Base-by-base conservation (phyloP, 1,140 invertebrate genomes). In the Parapsyche elsis region DNA sequence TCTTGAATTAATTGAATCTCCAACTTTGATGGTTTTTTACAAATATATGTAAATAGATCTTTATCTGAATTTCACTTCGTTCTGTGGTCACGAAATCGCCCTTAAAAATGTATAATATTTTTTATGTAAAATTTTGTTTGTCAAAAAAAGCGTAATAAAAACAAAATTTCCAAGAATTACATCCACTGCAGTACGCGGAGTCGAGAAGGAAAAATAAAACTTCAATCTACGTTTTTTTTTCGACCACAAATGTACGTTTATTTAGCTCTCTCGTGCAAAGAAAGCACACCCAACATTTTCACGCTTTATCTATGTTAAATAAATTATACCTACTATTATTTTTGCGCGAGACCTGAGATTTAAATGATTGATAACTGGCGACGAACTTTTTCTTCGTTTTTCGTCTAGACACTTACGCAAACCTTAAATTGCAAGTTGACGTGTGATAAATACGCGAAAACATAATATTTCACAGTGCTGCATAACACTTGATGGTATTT, bases 301-400 rank as follows among this genome's bases (percentile, higher is more conserved):
- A 24, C 64, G 12, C 24, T 67, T 67, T 67, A 67, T 67, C 64
- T 67, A 30, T 30, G 64, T 23, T 67, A 67, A 26, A 19, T 67
- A 67, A 67, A 67, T 67, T 67, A 67, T 14, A 23, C 64, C 1
- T 67, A 5, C 64, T 24, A 24, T 67, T 67, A 67, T 67, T 67
- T 67, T 23, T 26, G 64, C 10, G 21, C 16, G 57, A 61, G 57
- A 61, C 10, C 16, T 16, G 9, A 67, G 64, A 67, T 67, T 67
- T 26, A 23, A 19, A 67, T 67, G 64, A 67, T 67, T 67, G 64
- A 67, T 67, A 67, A 67, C 64, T 67, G 21, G 64, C 64, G 64
- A n/a, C 23, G 19, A 26, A 5, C 64, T 26, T 67, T 67, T 26
- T 67, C 21, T 23, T 23, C 64, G 10, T 67, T 67, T 67, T 26